Evolutionary conservation across 2,797 vertebrate genomes (phyloP), one percentile per base, ranked within the genome.

Genomic region (Microhierax caerulescens): DNA sequence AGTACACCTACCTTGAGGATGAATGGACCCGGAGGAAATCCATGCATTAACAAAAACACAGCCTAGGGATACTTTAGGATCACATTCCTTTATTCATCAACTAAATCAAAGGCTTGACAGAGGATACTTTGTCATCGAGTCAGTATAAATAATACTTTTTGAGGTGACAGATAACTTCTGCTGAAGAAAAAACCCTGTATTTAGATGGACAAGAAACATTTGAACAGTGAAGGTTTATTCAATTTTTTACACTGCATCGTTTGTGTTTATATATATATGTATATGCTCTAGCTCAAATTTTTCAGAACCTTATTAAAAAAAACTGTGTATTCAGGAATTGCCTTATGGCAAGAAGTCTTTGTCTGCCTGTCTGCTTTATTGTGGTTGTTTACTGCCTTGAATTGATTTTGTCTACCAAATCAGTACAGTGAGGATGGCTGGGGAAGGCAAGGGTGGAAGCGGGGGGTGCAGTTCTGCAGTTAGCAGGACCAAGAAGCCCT

Each of bases 401-500:
- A 98, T 98, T 41, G 96, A 98, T 98, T 98, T 98, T 97, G 97
- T 92, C 94, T 97, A 95, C 93, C 72, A 85, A 94, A 87, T 98
- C 95, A 69, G 96, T 96, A 65, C 91, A 92, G 88, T 93, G 96
- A 96, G 91, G 95, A 77, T 94, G 93, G 84, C 72, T 92, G 83
- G 50, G 81, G 89, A 83, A 84, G 77, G 92, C 56, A 85, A 85
- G 82, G 45, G 39, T 73, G 91, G 67, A 74, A 56, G 23, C 41
- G 15, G 41, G 60, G 77, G 76, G 82, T 69, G 76, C 63, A 77
- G 80, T 73, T 87, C 85, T 91, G 91, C 88, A 80, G 76, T 88
- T 91, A 48, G 23, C 77, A 75, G 88, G 88, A 78, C 93, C 76
- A 19, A 73, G 88, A 85, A 94, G 90, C 87, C 73, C 41, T 77